Evolutionary conservation across 2,113 vertebrate genomes (phyloP).

Genomic region (Nothobranchius kuhntae): DNA sequence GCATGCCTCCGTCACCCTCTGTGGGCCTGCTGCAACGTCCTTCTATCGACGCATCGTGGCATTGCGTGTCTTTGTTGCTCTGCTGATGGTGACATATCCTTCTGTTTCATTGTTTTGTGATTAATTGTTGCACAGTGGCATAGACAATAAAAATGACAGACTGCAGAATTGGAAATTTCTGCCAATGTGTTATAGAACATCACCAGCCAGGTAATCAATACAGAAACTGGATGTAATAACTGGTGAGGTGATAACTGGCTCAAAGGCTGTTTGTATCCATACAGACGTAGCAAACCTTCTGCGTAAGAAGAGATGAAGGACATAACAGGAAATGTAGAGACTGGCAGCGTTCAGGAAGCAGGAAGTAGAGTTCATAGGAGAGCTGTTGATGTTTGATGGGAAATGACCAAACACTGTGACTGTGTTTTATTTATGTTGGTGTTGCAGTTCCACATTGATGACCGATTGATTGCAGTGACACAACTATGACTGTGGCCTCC

Average conservation of each 20-base stretch:
- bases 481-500: constrained; percentile 63
- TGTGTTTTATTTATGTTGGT: constrained; percentile 41
- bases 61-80: too few relatives aligned
- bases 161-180: constrained; percentile 1
- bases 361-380: constrained; percentile 5
- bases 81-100: too few relatives aligned
- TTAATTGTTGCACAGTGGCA: background rate
- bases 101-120: background rate
- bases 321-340: background rate
- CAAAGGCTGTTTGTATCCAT: constrained; percentile 20
- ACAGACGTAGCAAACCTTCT: background rate
- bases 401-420: constrained; percentile 1
- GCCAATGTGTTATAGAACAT: constrained; percentile 21
- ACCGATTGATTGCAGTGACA: constrained; percentile 70
- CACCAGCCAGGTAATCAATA: constrained; percentile 33
- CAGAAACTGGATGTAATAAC: constrained; percentile 24
- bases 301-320: background rate
- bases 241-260: constrained; percentile 36
- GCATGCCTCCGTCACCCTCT: too few relatives aligned
- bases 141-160: background rate
- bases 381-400: constrained; percentile 11
- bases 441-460: constrained; percentile 49
- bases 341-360: constrained; percentile 9
- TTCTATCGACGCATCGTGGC: too few relatives aligned
- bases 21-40: too few relatives aligned